Evolutionary conservation across 1,140 invertebrate genomes (phyloP).

Genomic region (Lordiphosa clarofinis): DNA sequence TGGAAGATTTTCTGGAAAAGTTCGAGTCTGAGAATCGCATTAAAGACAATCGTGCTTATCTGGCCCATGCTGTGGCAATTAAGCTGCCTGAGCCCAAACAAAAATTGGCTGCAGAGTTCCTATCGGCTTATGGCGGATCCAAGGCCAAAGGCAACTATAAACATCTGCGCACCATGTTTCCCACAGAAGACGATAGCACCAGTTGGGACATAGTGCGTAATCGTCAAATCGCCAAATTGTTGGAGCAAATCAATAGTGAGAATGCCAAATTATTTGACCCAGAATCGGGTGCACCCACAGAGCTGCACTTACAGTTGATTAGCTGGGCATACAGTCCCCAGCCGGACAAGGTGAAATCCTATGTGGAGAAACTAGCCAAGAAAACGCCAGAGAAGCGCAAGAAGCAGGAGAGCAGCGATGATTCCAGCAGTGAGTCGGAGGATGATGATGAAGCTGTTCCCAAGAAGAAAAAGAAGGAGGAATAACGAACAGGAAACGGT

Average conservation of each 20-base stretch:
- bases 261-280: slow-evolving; percentile 82
- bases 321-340: slow-evolving; percentile 85
- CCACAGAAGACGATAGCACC: slow-evolving; percentile 81
- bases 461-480: slow-evolving; percentile 63
- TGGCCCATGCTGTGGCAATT: slow-evolving; percentile 60
- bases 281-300: slow-evolving; percentile 82
- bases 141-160: slow-evolving; percentile 84
- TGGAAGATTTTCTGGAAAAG: slow-evolving; percentile 84
- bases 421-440: slow-evolving; percentile 42
- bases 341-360: slow-evolving; percentile 80
- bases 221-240: slow-evolving; percentile 81
- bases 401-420: slow-evolving; percentile 25
- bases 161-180: slow-evolving; percentile 82
- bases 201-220: slow-evolving; percentile 85
- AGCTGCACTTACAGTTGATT: slow-evolving; percentile 83
- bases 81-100: slow-evolving; percentile 74
- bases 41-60: slow-evolving; percentile 83
- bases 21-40: slow-evolving; percentile 83
- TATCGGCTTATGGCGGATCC: slow-evolving; percentile 63
- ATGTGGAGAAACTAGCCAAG: slow-evolving; percentile 51
- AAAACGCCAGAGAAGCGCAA: slow-evolving; percentile 69
- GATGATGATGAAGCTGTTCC: slow-evolving; percentile 39
- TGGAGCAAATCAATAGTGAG: slow-evolving; percentile 81
- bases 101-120: slow-evolving; percentile 61
- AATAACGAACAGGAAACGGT: slow-evolving; percentile 69